These are phyloP conservation scores for Thunnus albacares DNA, from an alignment of 2,797 vertebrate species.

Conservation along the genomic window DNA sequence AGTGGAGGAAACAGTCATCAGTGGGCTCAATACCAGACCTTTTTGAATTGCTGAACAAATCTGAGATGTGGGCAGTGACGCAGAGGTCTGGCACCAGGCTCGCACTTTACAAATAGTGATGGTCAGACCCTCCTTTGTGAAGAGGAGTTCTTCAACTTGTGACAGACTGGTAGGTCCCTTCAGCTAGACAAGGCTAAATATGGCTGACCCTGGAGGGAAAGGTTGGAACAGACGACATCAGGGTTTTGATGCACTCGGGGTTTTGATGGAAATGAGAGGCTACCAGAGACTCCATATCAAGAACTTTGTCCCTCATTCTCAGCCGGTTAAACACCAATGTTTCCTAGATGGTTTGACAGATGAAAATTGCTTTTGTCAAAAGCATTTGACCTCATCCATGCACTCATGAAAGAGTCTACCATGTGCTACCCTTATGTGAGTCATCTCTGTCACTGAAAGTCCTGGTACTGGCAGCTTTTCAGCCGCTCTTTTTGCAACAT, in stretches of 20 bases:
- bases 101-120: too few species aligned
- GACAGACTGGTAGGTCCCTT: background rate
- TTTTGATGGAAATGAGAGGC: background rate
- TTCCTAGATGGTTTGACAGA: background rate
- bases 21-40: too few species aligned
- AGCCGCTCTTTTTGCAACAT: background rate
- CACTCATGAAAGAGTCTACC: background rate
- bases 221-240: background rate
- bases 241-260: background rate
- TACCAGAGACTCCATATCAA: background rate
- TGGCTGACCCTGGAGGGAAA: background rate
- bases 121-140: too few species aligned
- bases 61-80: background rate
- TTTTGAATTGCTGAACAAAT: too few species aligned
- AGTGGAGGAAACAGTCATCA: too few species aligned
- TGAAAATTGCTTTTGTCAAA: background rate
- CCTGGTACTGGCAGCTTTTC: background rate
- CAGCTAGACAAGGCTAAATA: background rate
- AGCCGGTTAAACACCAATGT: background rate
- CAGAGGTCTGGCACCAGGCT: too few species aligned
- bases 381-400: background rate
- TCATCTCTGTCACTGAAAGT: background rate
- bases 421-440: background rate
- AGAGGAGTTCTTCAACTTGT: too few species aligned
- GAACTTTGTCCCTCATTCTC: background rate